Evolutionary conservation across 2,113 vertebrate genomes (phyloP), one percentile per base, ranked within the genome.

Genomic region (Vicugna pacos): DNA sequence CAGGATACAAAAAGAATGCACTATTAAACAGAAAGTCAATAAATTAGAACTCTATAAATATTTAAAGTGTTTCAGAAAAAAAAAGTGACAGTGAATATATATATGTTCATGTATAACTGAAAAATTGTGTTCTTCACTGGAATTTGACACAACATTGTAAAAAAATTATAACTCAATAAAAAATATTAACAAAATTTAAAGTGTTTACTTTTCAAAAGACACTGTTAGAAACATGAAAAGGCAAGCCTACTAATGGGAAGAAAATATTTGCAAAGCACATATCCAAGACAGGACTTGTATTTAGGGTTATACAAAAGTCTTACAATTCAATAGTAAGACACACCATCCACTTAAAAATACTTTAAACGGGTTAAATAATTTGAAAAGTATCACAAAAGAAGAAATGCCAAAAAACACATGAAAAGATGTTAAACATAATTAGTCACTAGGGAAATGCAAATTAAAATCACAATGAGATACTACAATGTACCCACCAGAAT

Each of bases 371-470:
- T n/a, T 26, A 88, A 64, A 89, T 5, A 16, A 73, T 69, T 52
- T 80, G 64, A 52, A 80, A 70, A 81, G n/a, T 26, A 88, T 54
- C n/a, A 89, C 32, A 38, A 93, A n/a, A 94, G 42, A 88, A 62
- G 46, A 94, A 52, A 72, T 30, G 24, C 8, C 24, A 22, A 76
- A 85, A 46, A 69, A 30, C 26, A 86, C 8, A 67, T 58, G 38
- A 72, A 87, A 88, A 50, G 38, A 93, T 80, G 72, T 12, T 79
- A 22, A 58, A 48, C 50, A 69, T 82, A 38, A 60, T 17, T 56
- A 52, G 17, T 87, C 52, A 79, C 9, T 69, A 56, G 22, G 30
- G 12, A 86, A 77, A 69, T 79, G 38, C 38, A 86, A 77, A 79
- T 86, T 69, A 86, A 85, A 84, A 56, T 12, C 48, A 93, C 28